Percentiles rank a stretch among this genome's conserved stretches.
Evolutionary conservation across 2,113 vertebrate genomes (phyloP).

Genomic region (Zootoca vivipara): DNA sequence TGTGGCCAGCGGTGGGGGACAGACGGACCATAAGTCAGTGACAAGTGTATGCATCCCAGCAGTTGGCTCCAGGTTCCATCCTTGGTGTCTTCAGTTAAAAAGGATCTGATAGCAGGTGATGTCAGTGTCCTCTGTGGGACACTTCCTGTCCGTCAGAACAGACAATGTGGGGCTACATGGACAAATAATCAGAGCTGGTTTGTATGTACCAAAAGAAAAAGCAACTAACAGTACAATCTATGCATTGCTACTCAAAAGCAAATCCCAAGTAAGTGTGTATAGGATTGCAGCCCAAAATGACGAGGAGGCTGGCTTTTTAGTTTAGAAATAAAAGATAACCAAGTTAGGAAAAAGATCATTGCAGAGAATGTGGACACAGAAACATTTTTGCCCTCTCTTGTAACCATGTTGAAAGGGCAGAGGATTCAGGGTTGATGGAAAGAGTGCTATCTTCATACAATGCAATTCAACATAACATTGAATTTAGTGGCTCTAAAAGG

Average conservation of each 20-base stretch:
- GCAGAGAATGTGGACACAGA: no score
- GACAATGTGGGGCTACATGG: background rate
- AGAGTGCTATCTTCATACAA: background rate
- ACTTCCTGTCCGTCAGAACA: background rate
- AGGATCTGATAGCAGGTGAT: background rate
- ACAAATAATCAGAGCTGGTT: background rate
- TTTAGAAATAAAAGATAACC: no score
- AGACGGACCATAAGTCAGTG: background rate
- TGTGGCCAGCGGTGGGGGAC: no score
- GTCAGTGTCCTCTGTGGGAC: background rate
- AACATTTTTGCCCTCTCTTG: no score
- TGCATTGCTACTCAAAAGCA: background rate
- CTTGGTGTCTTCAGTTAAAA: background rate
- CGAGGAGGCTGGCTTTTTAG: background rate
- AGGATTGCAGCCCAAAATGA: background rate
- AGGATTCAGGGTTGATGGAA: background rate
- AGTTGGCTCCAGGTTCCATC: background rate
- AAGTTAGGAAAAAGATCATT: no score
- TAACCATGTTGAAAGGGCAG: background rate
- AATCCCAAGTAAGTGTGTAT: background rate
- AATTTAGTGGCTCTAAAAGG: background rate
- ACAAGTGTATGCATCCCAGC: background rate
- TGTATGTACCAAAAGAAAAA: background rate
- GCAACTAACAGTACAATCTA: background rate
- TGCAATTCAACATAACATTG: background rate